These are phyloP conservation scores for Parapristionchus giblindavisi DNA, from an alignment of 2,888 invertebrate species.

Conservation along the genomic window DNA sequence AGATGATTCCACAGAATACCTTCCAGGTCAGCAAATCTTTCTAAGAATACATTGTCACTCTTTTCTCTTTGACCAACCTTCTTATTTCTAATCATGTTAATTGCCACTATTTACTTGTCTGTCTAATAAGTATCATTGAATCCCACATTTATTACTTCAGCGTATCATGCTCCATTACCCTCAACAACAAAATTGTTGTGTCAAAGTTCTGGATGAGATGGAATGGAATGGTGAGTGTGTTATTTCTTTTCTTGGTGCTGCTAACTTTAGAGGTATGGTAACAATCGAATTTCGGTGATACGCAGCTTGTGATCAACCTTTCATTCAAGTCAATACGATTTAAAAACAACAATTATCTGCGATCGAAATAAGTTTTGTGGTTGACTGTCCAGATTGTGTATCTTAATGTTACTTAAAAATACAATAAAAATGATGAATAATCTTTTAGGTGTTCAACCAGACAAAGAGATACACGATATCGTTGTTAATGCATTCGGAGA, in stretches of 20 bases:
- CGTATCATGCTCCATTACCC: conserved; percentile 92
- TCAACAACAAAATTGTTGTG: conserved; percentile 90
- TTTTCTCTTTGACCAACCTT: not conserved
- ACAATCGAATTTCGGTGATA: too few relatives aligned
- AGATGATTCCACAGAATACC: conserved; percentile 82
- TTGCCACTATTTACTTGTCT: not conserved
- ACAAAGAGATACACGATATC: conserved; percentile 85
- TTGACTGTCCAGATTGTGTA: too few relatives aligned
- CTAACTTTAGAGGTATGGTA: too few relatives aligned
- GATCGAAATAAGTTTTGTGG: too few relatives aligned
- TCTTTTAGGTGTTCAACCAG: conserved; percentile 83
- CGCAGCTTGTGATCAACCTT: too few relatives aligned
- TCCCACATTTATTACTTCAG: conserved; percentile 77
- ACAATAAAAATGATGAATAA: too few relatives aligned
- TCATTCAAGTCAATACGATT: conserved; percentile 24
- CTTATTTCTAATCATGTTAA: too few relatives aligned
- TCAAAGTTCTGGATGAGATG: conserved; percentile 92
- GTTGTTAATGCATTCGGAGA: conserved; percentile 86
- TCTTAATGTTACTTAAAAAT: too few relatives aligned
- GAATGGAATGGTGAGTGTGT: conserved; percentile 81
- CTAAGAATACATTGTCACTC: not conserved
- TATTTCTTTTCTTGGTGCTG: not conserved
- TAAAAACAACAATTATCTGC: too few relatives aligned
- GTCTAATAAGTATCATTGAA: not conserved
- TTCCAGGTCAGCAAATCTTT: conserved; percentile 58